Conservation (phyloP, 2,888 invertebrate genomes). For the Troides oblongomaculatus region DNA sequence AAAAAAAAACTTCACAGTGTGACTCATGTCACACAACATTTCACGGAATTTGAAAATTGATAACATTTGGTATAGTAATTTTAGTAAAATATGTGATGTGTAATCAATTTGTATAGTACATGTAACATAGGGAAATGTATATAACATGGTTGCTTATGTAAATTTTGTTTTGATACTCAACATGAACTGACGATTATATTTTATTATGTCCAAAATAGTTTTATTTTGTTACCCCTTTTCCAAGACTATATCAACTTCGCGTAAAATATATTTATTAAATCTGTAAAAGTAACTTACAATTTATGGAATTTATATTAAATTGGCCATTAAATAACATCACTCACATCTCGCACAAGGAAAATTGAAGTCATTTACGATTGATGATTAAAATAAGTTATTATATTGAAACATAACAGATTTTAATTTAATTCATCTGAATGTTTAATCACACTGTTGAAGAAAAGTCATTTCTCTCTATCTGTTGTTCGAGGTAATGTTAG, state of each 20-base stretch:
- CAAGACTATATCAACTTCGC: not conserved
- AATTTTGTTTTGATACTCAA: conserved; percentile 78
- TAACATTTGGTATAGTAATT: not conserved
- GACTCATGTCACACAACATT: not conserved
- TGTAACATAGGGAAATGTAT: conserved; percentile 42
- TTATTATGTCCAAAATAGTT: conserved; percentile 57
- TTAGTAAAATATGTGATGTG: conserved; percentile 31
- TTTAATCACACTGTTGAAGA: no score
- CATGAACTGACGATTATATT: conserved; percentile 77
- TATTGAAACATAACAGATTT: no score
- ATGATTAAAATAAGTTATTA: no score
- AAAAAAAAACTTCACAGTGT: not conserved
- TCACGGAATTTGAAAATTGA: not conserved
- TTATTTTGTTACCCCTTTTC: conserved; percentile 29
- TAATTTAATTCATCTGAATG: no score
- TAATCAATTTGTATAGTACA: conserved; percentile 25
- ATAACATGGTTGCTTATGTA: conserved; percentile 54
- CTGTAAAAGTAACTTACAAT: no score
- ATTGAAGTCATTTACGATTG: no score
- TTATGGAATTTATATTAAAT: no score
- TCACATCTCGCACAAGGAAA: no score
- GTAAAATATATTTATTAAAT: no score
- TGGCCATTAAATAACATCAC: no score
- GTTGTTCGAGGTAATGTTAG: no score
- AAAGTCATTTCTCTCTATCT: no score